Evolutionary conservation across 2,888 invertebrate species (phyloP).

Genomic region (Drosophila barbarae): DNA sequence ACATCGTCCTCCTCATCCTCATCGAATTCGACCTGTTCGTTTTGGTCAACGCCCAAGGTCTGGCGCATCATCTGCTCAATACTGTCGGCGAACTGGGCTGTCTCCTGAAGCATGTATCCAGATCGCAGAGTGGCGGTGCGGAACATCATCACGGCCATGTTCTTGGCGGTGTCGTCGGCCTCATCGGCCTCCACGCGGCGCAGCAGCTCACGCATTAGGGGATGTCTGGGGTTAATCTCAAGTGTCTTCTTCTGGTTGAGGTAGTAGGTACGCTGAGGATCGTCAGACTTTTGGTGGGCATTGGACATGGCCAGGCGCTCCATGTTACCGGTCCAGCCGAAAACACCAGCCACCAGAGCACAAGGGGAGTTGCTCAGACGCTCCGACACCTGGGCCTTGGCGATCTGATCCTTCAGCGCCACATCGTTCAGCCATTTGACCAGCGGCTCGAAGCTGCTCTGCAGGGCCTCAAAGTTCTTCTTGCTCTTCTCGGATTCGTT

Average conservation of each 20-base stretch:
- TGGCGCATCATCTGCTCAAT: constrained; percentile 94
- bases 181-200: constrained; percentile 89
- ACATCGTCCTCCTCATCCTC: constrained; percentile 79
- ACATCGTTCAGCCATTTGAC: constrained; percentile 93
- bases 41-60: constrained; percentile 87
- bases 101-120: constrained; percentile 94
- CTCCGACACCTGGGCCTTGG: constrained; percentile 92
- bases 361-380: constrained; percentile 95
- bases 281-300: constrained; percentile 97
- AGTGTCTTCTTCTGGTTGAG: constrained; percentile 96
- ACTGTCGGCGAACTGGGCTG: constrained; percentile 91
- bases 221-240: constrained; percentile 98
- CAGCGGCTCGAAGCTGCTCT: constrained; percentile 91
- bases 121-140: constrained; percentile 95
- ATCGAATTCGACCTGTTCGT: constrained; percentile 83
- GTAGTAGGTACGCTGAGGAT: constrained; percentile 92
- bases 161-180: constrained; percentile 87
- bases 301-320: constrained; percentile 96
- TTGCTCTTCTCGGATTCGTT: constrained; percentile 86
- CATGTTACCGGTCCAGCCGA: constrained; percentile 99
- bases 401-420: constrained; percentile 88
- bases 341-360: constrained; percentile 96
- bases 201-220: constrained; percentile 94
- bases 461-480: constrained; percentile 88
- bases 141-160: constrained; percentile 93